Evolutionary conservation across 2,797 vertebrate species (phyloP).

Genomic region (Catamblyrhynchus diadema): DNA sequence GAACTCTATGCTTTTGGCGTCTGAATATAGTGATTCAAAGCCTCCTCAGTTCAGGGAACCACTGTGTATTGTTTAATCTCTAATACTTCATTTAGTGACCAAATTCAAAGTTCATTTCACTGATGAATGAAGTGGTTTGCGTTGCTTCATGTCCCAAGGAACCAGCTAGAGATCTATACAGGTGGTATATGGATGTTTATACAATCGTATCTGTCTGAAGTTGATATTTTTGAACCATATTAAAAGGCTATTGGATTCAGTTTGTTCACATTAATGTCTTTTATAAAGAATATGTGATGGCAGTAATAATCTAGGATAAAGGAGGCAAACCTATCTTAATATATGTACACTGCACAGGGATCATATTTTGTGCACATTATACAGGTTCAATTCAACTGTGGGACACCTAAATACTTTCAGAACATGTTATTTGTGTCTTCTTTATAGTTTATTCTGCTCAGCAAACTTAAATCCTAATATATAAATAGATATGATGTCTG

Average conservation of each 20-base stretch:
- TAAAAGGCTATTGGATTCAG: neutral
- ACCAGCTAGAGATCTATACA: neutral
- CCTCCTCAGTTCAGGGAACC: neutral
- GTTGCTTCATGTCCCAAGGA: neutral
- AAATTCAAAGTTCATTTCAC: neutral
- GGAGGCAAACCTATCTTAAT: neutral
- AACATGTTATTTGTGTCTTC: neutral
- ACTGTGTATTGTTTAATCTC: neutral
- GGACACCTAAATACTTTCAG: neutral
- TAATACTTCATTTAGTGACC: neutral
- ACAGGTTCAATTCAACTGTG: neutral
- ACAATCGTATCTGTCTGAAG: neutral
- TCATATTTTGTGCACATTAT: neutral
- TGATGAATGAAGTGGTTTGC: neutral
- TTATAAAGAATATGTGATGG: neutral
- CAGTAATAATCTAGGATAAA: neutral
- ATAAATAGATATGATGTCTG: neutral
- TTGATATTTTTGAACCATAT: neutral
- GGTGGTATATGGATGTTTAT: neutral
- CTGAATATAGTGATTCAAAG: slow-evolving; percentile 19
- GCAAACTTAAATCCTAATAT: neutral
- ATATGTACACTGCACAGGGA: fast-evolving
- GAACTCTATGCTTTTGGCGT: neutral
- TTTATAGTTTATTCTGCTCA: neutral
- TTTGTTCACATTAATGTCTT: neutral